Base-by-base conservation (phyloP, 2,888 invertebrate genomes). In the Agriopis aurantiaria region DNA sequence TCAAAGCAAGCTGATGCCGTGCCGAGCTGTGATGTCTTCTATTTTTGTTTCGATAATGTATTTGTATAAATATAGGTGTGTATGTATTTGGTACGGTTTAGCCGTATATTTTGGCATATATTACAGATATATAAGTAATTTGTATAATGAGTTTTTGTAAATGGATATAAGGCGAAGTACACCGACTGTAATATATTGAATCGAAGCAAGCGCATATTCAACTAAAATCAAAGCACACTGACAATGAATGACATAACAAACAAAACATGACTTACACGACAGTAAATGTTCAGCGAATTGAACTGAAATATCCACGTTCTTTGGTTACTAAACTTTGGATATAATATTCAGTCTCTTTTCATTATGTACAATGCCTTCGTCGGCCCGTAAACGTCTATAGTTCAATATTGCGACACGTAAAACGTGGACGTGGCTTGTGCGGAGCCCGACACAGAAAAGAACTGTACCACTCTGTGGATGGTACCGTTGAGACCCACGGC, bases 401-500 rank as follows among this genome's bases (percentile, higher is more conserved):
- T 82, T 94, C 93, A 95, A 90, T 94, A 95, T 88, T 95, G 95
- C 86, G 95, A 95, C 88, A 95, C 95, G 92, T 95, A 95, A 95
- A 95, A 95, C 90, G 95, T 95, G 86, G 95, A 95, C 75, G 95
- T 95, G 93, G 95, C 95, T 90, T 95, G 94, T 86, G 95, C 90
- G 84, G 95, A 94, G 92, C 95, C 95, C 88, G 93, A 92, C 88
- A 95, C 93, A 86, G 95, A 95, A 95, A 95, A 95, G 95, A 95
- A 95, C 84, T 95, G 95, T 88, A 95, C 95, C 95, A 95, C 93
- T 92, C 95, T 94, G 93, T 95, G 95, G 88, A 95, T 95, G 91
- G 95, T 95, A 91, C 95, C 95, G 95, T 95, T 95, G 91, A 93
- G 95, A 91, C 95, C 94, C 90, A 95, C 94, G 89, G 95, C 92